Base-by-base conservation (phyloP, 1,140 invertebrate species). In the Drosophila nigromelanica region DNA sequence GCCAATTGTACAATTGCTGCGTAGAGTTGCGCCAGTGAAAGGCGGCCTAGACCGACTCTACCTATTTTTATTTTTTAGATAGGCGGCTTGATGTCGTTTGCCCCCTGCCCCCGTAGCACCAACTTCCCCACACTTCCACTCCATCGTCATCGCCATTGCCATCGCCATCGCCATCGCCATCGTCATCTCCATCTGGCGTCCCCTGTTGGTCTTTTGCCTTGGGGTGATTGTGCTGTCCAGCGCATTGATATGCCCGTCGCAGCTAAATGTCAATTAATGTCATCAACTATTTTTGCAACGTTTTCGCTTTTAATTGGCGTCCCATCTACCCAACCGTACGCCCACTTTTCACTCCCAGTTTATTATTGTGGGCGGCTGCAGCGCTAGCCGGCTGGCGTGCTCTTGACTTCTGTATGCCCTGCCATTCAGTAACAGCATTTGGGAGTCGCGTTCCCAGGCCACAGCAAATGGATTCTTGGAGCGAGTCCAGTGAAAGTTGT, bases 181-280 rank as follows among this genome's bases (percentile, higher is more conserved):
- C 42, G 15, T 15, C n/a, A 40, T n/a, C 47, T 39, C 33, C 51
- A 63, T 69, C 52, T 67, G 27, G 39, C 47, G 48, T 50, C 52
- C 68, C 60, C 52, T 45, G 42, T 30, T 72, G 40, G 27, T 43
- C 60, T 67, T 62, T 59, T 73, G 74, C 63, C 59, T 73, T 81
- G 82, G 72, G 82, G 75, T 87, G 82, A 89, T 87, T 89, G 82
- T 89, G 82, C 82, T 87, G 82, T 87, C 83, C 83, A 67, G 79
- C 69, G 67, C 76, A 89, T 89, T 87, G 83, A 87, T 89, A 87
- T 87, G 83, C 83, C 54, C 83, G 83, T 83, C 80, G 76, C 83
- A 72, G 83, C 83, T 89, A 89, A 89, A 89, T 89, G 83, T 89
- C 83, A 89, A 89, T 89, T 89, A 89, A 89, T 89, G 83, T 89